Evolutionary conservation across 2,113 vertebrate species (phyloP).

Genomic region (Desmodus rotundus): DNA sequence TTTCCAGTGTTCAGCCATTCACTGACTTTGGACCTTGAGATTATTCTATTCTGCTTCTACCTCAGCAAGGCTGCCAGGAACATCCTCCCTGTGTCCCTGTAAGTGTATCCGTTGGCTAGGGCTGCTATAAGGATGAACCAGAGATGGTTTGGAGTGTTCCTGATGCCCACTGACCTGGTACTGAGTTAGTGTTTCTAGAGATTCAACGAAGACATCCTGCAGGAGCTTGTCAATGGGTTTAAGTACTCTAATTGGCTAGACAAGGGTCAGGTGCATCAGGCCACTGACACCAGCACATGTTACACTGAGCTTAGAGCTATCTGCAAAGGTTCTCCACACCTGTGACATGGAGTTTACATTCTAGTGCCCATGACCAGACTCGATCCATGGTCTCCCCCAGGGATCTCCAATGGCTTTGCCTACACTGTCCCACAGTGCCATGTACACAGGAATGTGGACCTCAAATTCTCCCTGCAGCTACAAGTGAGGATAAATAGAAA

Average conservation of each 20-base stretch:
- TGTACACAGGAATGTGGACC: background rate
- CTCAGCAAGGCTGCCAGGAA: too few relatives aligned
- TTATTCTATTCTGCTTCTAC: background rate
- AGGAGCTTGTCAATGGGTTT: too few relatives aligned
- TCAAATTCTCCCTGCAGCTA: background rate
- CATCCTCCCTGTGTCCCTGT: background rate
- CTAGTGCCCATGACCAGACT: background rate
- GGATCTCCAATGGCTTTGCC: background rate
- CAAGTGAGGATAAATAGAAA: background rate
- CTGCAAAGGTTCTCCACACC: background rate
- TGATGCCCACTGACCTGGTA: too few relatives aligned
- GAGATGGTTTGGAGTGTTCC: too few relatives aligned
- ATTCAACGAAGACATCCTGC: too few relatives aligned
- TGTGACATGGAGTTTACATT: background rate
- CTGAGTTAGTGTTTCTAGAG: too few relatives aligned
- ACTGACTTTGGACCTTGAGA: background rate
- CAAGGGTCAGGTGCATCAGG: too few relatives aligned
- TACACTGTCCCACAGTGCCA: background rate
- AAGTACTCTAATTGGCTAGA: too few relatives aligned
- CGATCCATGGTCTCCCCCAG: background rate
- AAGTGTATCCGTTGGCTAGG: background rate
- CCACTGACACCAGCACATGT: too few relatives aligned
- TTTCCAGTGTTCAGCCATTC: background rate
- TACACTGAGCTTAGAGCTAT: too few relatives aligned
- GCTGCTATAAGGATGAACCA: too few relatives aligned